These are phyloP conservation scores for Ochropleura plecta DNA, from an alignment of 2,888 invertebrate species.

Conservation along the genomic window DNA sequence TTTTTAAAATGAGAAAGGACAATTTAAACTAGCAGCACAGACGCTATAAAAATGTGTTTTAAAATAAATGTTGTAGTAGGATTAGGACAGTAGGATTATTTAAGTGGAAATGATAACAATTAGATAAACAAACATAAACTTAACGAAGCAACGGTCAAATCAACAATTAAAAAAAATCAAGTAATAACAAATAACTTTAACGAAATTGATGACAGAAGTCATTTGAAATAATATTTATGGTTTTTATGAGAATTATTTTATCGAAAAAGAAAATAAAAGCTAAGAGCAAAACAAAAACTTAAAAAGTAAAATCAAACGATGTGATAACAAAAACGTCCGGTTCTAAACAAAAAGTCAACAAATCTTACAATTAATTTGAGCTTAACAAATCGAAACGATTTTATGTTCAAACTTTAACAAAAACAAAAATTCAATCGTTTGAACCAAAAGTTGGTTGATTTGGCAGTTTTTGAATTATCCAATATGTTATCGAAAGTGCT, in stretches of 20 bases:
- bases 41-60: not conserved
- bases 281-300: conserved; percentile 50
- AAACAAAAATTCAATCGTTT: conserved; percentile 11
- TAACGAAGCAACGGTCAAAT: conserved; percentile 40
- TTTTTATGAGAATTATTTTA: not conserved
- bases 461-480: not conserved
- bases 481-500: conserved; percentile 1
- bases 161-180: conserved; percentile 9
- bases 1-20: not conserved
- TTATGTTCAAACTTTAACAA: not conserved
- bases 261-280: not conserved
- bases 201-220: not conserved
- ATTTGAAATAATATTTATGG: not conserved
- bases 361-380: conserved; percentile 31
- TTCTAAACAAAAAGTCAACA: conserved; percentile 47
- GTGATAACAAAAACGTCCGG: conserved; percentile 15
- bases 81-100: not conserved
- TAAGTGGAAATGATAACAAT: conserved; percentile 1
- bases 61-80: not conserved
- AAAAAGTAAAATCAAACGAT: conserved; percentile 47
- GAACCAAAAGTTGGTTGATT: not conserved
- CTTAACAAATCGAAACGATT: not conserved
- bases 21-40: not conserved
- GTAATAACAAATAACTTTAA: conserved; percentile 44
- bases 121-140: conserved; percentile 35